Conservation (phyloP, 2,797 vertebrate species). For the Danio choprae region DNA sequence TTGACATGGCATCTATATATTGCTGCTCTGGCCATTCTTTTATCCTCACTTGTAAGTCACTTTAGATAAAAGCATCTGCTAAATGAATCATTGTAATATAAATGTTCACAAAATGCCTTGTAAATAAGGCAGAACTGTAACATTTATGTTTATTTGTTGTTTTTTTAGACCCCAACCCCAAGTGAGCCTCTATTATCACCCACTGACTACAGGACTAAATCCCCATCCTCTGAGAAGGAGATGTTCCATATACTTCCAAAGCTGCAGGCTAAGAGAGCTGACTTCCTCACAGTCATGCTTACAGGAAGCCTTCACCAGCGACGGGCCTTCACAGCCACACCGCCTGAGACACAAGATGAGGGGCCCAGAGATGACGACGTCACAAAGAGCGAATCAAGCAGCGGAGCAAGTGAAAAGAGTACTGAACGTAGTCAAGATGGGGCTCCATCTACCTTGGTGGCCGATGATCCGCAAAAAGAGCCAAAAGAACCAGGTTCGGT, state of each 20-base stretch:
- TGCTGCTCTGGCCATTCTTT: too few species aligned
- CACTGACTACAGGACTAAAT: constrained; percentile 77
- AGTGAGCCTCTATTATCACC: constrained; percentile 67
- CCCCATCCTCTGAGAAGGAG: constrained; percentile 85
- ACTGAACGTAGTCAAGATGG: constrained; percentile 92
- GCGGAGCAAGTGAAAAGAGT: constrained; percentile 89
- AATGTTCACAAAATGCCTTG: neutral
- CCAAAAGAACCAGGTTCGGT: constrained; percentile 84
- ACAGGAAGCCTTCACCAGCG: constrained; percentile 82
- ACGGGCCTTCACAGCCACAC: constrained; percentile 77
- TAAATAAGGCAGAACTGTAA: neutral
- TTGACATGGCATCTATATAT: too few species aligned
- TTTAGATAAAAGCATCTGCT: too few species aligned
- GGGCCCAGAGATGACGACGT: constrained; percentile 82
- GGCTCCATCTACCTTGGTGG: constrained; percentile 89
- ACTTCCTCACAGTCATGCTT: constrained; percentile 90
- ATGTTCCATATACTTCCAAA: constrained; percentile 80
- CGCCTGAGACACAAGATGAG: constrained; percentile 70
- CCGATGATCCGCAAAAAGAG: constrained; percentile 87
- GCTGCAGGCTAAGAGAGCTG: constrained; percentile 84
- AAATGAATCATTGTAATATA: too few species aligned
- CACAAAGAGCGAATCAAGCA: constrained; percentile 86
- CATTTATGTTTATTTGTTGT: neutral
- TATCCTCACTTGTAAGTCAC: too few species aligned
- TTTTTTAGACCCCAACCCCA: constrained; percentile 60